A percentile compares a stretch with the other conserved stretches of the same genome.
phyloP scores from a whole-genome alignment of 37 sponge, comb jelly and placozoan species.

The Cliona cf. orientalis region DNA sequence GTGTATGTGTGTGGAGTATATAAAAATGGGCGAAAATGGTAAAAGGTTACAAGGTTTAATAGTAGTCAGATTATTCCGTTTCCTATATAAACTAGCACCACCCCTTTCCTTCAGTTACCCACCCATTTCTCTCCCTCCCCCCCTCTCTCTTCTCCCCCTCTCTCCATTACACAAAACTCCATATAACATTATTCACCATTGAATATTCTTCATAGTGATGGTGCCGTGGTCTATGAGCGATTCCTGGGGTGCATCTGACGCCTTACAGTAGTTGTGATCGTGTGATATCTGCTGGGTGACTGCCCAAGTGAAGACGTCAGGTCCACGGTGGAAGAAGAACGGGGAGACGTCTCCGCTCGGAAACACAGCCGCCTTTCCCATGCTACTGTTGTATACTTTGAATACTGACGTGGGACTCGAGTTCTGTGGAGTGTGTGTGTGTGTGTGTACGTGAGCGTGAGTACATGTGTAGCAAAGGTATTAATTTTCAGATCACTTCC shows the following conservation, averaged over 20 bases:
- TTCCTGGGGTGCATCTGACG: neutral
- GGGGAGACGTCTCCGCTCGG: neutral
- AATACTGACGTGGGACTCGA: slow-evolving; percentile 46
- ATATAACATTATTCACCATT: slow-evolving; percentile 28
- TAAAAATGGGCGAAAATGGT: neutral
- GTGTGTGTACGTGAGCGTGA: neutral
- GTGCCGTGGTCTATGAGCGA: slow-evolving; percentile 54
- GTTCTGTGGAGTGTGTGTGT: neutral
- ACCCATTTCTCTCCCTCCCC: neutral
- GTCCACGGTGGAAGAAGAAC: slow-evolving; percentile 6
- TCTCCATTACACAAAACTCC: neutral
- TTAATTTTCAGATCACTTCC: too few relatives aligned
- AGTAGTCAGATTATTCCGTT: neutral
- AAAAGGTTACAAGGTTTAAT: neutral
- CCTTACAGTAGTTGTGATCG: slow-evolving; percentile 56
- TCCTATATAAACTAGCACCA: too few relatives aligned
- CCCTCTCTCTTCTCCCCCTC: neutral
- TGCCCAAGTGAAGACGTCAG: slow-evolving; percentile 58
- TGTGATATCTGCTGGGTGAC: slow-evolving; percentile 20
- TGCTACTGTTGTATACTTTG: slow-evolving; percentile 59
- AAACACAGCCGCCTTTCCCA: neutral
- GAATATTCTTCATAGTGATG: slow-evolving; percentile 31
- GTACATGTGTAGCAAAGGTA: too few relatives aligned
- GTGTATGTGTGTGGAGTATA: neutral
- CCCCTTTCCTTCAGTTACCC: neutral